Evolutionary conservation across 2,888 invertebrate genomes (phyloP), one percentile per base, ranked within the genome.

Genomic region (Yponomeuta evonymella): DNA sequence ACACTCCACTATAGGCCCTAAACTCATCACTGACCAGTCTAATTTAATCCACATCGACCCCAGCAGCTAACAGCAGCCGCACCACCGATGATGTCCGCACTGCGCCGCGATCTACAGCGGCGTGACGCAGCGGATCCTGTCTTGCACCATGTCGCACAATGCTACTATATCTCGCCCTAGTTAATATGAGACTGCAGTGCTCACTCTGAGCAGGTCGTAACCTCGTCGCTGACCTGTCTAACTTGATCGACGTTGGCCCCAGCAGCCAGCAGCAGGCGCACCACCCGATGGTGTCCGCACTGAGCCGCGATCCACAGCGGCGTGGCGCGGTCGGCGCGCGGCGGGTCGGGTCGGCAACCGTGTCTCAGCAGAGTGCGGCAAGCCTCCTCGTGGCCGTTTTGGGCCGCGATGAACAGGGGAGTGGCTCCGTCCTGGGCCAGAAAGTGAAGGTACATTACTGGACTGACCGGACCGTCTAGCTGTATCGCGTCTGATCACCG

Each of bases 291-390:
- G 90, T 98, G 97, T 0, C 98, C 98, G 97, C 98, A 98, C 94
- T 98, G 98, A 75, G 97, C 95, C 63, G 98, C 96, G 79, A 98
- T 98, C 98, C 98, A 98, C 75, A 98, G 94, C 73, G 98, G 96
- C 68, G 97, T 96, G 81, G 97, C 97, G 73, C 96, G 95, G 92
- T 98, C 98, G 5, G 95, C 94, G 79, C 98, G 94, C 75, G 95
- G 94, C 0, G 94, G 90, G 84, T 97, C 96, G 66, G 95, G 93
- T 71, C 93, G 89, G 0, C 97, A 97, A 62, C 97, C 97, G 69
- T 94, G 94, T 6, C 93, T 89, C 74, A 98, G 82, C 71, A 98
- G 93, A 77, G 95, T 93, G 72, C 94, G 93, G 73, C 97, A 94
- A 75, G 96, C 96, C 23, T 96, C 95, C 76, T 95, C 94, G 90